Percentiles rank a stretch among this genome's conserved stretches.
These are phyloP conservation scores for Acheta domesticus DNA, from an alignment of 2,888 invertebrate genomes.

Conservation along the genomic window DNA sequence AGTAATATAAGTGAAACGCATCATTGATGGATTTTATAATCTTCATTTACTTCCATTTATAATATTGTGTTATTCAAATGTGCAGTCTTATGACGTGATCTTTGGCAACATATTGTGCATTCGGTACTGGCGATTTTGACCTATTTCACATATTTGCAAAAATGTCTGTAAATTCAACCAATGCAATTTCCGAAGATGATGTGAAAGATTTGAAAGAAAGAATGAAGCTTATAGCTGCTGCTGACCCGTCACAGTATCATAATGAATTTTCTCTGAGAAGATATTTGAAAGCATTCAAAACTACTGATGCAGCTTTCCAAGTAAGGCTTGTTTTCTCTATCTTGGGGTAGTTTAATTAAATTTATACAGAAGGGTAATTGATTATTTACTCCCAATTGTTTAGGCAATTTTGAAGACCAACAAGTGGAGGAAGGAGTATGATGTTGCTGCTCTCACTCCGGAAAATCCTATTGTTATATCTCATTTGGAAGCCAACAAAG, in stretches of 20 bases:
- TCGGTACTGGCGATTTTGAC: too few species aligned
- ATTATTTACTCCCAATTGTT: slow-evolving; percentile 43
- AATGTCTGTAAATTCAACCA: slow-evolving; percentile 1
- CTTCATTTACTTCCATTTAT: too few species aligned
- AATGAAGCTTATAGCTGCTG: slow-evolving; percentile 68
- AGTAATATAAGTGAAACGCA: too few species aligned
- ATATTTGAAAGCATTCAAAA: slow-evolving; percentile 71
- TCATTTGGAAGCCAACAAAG: slow-evolving; percentile 59
- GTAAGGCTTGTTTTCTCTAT: slow-evolving; percentile 46
- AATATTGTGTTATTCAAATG: too few species aligned
- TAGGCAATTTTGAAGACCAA: slow-evolving; percentile 74
- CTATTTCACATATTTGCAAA: neutral
- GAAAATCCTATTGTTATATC: slow-evolving; percentile 55
- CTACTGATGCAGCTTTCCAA: slow-evolving; percentile 70
- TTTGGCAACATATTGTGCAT: too few species aligned
- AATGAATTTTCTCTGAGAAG: slow-evolving; percentile 69
- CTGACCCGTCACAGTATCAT: slow-evolving; percentile 70
- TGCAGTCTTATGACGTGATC: too few species aligned
- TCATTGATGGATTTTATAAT: too few species aligned
- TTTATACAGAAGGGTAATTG: neutral
- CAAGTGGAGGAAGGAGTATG: slow-evolving; percentile 74
- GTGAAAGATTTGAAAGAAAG: slow-evolving; percentile 64
- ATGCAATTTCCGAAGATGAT: slow-evolving; percentile 51
- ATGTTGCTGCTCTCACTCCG: slow-evolving; percentile 58
- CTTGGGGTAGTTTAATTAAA: neutral